phyloP scores from a whole-genome alignment of 1,140 invertebrate genomes.

The Drosophila ogumai region DNA sequence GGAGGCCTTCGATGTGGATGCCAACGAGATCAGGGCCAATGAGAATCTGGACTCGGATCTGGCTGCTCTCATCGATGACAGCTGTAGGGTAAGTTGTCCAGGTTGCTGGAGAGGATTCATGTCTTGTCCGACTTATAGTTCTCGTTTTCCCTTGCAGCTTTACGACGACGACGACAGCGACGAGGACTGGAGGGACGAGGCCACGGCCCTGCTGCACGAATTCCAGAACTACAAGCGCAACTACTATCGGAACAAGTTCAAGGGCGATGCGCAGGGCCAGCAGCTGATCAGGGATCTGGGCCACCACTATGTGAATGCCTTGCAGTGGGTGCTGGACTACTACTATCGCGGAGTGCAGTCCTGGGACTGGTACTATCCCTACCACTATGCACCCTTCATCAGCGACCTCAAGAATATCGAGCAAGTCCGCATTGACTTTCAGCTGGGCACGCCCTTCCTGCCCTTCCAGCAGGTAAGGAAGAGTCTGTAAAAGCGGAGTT shows the following conservation, averaged over 20 bases:
- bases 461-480: slow-evolving; percentile 94
- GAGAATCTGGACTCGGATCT: slow-evolving; percentile 82
- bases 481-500: not conserved
- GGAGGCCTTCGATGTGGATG: slow-evolving; percentile 76
- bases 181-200: slow-evolving; percentile 86
- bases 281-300: slow-evolving; percentile 89
- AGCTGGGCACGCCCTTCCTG: slow-evolving; percentile 94
- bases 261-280: slow-evolving; percentile 89
- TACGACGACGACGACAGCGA: slow-evolving; percentile 72
- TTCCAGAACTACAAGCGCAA: slow-evolving; percentile 94
- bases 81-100: slow-evolving; percentile 57
- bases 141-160: slow-evolving; percentile 19
- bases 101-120: no score
- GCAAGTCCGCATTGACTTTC: slow-evolving; percentile 90
- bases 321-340: slow-evolving; percentile 98
- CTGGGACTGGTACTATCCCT: slow-evolving; percentile 99
- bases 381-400: slow-evolving; percentile 98
- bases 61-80: slow-evolving; percentile 64
- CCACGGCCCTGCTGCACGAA: slow-evolving; percentile 86
- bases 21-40: slow-evolving; percentile 39
- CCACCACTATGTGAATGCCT: slow-evolving; percentile 93
- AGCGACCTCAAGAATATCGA: slow-evolving; percentile 95
- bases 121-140: not conserved
- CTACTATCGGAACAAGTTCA: slow-evolving; percentile 96
- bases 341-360: slow-evolving; percentile 98